phyloP scores from a whole-genome alignment of 2,113 vertebrate genomes.

The Hucho hucho region DNA sequence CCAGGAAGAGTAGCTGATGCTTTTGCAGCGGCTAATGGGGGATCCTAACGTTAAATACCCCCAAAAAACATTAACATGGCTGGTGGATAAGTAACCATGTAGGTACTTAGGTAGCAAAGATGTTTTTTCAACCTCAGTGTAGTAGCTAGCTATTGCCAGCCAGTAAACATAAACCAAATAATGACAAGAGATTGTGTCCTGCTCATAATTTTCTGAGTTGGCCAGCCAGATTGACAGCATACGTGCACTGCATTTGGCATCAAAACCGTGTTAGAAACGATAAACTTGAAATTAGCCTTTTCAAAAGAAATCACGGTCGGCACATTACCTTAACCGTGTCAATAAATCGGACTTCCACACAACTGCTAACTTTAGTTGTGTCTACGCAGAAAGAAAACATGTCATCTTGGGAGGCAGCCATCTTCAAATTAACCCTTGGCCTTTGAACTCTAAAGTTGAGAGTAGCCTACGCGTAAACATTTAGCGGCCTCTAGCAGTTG shows the following conservation, averaged over 20 bases:
- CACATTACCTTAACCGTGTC: conserved; percentile 84
- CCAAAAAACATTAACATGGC: too few species aligned
- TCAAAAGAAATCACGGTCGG: not conserved
- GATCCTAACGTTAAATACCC: too few species aligned
- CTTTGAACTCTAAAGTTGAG: conserved; percentile 61
- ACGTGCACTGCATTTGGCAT: not conserved
- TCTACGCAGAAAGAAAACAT: conserved; percentile 83
- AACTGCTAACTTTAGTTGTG: conserved; percentile 59
- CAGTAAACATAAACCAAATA: too few species aligned
- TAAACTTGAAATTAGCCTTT: not conserved
- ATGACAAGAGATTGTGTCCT: not conserved
- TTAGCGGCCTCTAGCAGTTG: conserved; percentile 39
- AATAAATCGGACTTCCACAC: conserved; percentile 85
- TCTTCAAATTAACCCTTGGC: conserved; percentile 74
- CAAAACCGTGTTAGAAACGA: not conserved
- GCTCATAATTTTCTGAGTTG: too few species aligned
- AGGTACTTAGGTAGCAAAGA: too few species aligned
- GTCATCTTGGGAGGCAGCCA: conserved; percentile 90
- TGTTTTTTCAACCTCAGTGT: too few species aligned
- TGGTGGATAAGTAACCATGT: too few species aligned
- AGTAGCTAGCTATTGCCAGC: too few species aligned
- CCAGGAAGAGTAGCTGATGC: too few species aligned
- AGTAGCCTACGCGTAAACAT: not conserved
- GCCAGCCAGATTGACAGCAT: not conserved
- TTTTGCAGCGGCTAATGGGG: too few species aligned